Evolutionary conservation across 2,797 vertebrate genomes (phyloP).

Genomic region (Aulostomus chinensis): DNA sequence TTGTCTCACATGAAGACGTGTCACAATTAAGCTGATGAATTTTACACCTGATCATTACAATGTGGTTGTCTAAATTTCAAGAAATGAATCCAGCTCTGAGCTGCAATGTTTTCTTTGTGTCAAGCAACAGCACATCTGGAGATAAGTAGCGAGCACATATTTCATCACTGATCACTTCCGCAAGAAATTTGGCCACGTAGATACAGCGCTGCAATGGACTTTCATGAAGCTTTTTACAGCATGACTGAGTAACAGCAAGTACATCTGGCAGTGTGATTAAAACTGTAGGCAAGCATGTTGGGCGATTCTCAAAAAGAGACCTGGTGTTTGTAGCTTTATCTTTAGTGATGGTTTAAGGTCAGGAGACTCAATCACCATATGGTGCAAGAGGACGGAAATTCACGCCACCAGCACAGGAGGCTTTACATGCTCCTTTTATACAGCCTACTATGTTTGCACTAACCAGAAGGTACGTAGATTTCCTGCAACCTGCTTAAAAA

Average conservation of each 20-base stretch:
- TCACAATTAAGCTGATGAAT: too few relatives aligned
- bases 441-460: constrained; percentile 18
- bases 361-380: background rate
- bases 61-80: too few relatives aligned
- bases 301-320: constrained; percentile 5
- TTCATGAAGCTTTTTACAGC: constrained; percentile 52
- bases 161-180: constrained; percentile 53
- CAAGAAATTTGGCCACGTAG: constrained; percentile 50
- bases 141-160: constrained; percentile 60
- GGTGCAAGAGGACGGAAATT: constrained; percentile 5
- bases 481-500: constrained; percentile 37
- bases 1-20: background rate
- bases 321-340: background rate
- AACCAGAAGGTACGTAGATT: constrained; percentile 7
- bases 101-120: background rate
- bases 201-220: constrained; percentile 45
- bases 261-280: constrained; percentile 18
- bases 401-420: background rate
- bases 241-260: constrained; percentile 14
- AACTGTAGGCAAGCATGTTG: constrained; percentile 1
- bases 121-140: constrained; percentile 53
- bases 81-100: too few relatives aligned
- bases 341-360: constrained; percentile 4
- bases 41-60: too few relatives aligned
- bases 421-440: background rate